Base-by-base conservation (phyloP, 2,888 invertebrate genomes). In the Melanophora roralis region DNA sequence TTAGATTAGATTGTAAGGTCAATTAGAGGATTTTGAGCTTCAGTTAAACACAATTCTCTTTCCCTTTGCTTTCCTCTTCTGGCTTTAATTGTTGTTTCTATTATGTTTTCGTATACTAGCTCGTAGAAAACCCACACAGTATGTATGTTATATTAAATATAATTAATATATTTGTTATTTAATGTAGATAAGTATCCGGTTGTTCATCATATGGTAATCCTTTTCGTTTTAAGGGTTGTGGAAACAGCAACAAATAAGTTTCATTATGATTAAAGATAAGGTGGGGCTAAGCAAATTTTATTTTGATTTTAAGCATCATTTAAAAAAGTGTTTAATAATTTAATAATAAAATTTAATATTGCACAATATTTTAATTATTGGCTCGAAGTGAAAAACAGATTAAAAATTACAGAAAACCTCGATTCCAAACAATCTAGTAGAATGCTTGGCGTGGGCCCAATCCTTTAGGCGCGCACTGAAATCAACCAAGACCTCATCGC, bases 101-200 rank as follows among this genome's bases (percentile, higher is more conserved):
- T 34, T 47, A 21, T 27, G 27, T 73, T 71, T 32, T 14, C 16
- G 60, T 40, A 53, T 19, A 45, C 23, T 4, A n/a, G 32, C 34
- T 12, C 23, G 9, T 40, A 38, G 9, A 19, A 40, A 1, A 57
- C 34, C 14, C 40, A 19, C n/a, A 71, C 51, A 45, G 34, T 64
- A 23, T 65, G 51, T 60, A 21, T 23, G 19, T 47, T 32, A 34
- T 59, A 40, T 23, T 55, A 64, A 76, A 72, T 75, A 76, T 80
- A 80, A 80, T 80, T 80, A 80, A 80, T 80, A 80, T 76, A 72
- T 62, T 80, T 72, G 55, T 71, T 65, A 55, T 68, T n/a, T n/a
- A n/a, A n/a, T 65, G 27, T 72, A 75, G 43, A 9, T 19, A 21
- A 21, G 45, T 36, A 60, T 64, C 7, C 40, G 75, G 75, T 14